A percentile compares a stretch with the other conserved stretches of the same genome.
phyloP scores from a whole-genome alignment of 2,113 vertebrate species.

The human region DNA sequence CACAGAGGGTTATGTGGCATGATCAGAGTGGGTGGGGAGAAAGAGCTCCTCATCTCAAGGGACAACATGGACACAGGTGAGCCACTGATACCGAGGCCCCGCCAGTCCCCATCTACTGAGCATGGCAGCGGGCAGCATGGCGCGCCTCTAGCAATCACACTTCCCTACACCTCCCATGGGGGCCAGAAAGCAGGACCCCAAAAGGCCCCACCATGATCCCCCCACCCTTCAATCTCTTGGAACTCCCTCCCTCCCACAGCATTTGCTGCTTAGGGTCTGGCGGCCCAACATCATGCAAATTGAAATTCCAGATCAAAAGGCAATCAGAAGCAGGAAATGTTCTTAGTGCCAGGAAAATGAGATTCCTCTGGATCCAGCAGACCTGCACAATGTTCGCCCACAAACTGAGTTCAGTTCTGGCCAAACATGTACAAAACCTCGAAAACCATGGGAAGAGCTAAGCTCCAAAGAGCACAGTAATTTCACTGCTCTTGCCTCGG shows the following conservation, averaged over 20 bases:
- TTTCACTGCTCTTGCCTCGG: background rate
- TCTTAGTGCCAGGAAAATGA: conserved; percentile 27
- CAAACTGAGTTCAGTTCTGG: background rate
- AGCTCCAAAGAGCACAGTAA: background rate
- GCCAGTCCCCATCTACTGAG: no score
- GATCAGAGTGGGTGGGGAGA: background rate
- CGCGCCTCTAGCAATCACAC: background rate
- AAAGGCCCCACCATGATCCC: no score
- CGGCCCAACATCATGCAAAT: background rate
- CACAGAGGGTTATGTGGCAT: background rate
- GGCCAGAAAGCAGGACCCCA: no score
- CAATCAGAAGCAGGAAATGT: background rate
- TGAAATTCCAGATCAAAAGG: conserved; percentile 43
- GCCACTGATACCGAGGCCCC: background rate
- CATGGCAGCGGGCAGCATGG: background rate
- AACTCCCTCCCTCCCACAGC: background rate
- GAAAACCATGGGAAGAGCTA: background rate
- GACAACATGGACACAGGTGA: background rate
- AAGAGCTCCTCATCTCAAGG: background rate
- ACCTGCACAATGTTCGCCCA: background rate
- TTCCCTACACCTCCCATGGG: background rate
- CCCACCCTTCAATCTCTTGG: background rate
- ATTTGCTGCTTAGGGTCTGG: background rate
- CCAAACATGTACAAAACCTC: background rate
- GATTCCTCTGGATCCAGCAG: conserved; percentile 18